Evolutionary conservation across 2,888 invertebrate genomes (phyloP).

Genomic region (Polydrusus pterygomalis): DNA sequence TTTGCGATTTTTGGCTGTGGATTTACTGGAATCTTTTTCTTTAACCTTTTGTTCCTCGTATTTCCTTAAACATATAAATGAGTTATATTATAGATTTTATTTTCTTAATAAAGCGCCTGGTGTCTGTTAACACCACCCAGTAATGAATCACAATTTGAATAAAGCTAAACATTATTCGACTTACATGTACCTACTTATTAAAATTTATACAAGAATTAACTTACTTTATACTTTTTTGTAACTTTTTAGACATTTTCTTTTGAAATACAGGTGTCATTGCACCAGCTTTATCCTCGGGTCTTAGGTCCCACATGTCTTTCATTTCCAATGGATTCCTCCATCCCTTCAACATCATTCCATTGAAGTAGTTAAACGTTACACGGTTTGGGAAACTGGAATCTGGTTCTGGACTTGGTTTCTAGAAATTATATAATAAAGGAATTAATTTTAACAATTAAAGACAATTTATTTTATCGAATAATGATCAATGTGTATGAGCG

Average conservation of each 20-base stretch:
- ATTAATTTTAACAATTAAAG: too few relatives aligned
- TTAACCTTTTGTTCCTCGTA: conserved; percentile 66
- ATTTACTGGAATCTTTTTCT: conserved; percentile 79
- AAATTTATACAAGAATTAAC: background rate
- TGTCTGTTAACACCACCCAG: too few relatives aligned
- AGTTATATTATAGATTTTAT: too few relatives aligned
- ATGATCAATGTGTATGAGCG: too few relatives aligned
- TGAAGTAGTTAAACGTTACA: conserved; percentile 71
- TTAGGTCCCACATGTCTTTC: conserved; percentile 75
- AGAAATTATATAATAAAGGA: background rate
- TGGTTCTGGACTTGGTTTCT: conserved; percentile 58
- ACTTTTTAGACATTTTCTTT: conserved; percentile 79
- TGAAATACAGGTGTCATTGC: conserved; percentile 85
- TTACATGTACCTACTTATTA: too few relatives aligned
- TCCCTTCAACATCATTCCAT: conserved; percentile 72
- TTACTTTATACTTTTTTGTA: conserved; percentile 74
- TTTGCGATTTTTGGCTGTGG: conserved; percentile 71
- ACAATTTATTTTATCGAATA: too few relatives aligned
- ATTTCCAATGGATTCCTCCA: conserved; percentile 72
- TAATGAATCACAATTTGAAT: too few relatives aligned
- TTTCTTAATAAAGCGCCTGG: too few relatives aligned
- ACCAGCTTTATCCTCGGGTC: conserved; percentile 79
- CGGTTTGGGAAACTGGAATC: conserved; percentile 57
- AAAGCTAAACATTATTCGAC: too few relatives aligned
- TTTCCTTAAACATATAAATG: conserved; percentile 25